Evolutionary conservation across 2,888 invertebrate species (phyloP), one percentile per base, ranked within the genome.

Genomic region (Dichetophora obliterata): DNA sequence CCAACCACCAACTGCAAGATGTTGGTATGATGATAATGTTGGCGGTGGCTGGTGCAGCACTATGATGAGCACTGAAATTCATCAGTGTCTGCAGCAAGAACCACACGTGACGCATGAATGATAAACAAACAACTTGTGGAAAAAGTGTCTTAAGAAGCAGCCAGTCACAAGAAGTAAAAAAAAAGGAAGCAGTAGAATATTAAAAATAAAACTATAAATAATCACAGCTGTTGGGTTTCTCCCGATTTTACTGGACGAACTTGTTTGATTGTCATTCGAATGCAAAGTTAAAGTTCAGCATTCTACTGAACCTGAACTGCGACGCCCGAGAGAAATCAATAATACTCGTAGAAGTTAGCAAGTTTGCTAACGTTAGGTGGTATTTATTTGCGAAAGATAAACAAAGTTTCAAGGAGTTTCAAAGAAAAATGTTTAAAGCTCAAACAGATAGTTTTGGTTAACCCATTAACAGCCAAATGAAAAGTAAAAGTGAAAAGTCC

Each of bases 71-170:
- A n/a, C 11, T 31, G 63, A 52, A 48, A 43, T 50, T 31, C 54
- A 69, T 69, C 69, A 52, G 69, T 34, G 69, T 24, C 27, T n/a
- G 19, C 24, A 27, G n/a, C 24, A 50, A 57, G 31, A 31, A 72
- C 27, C 72, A 61, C 61, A 72, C 72, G 72, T 72, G 72, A 72
- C 61, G 72, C 72, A 72, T 72, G 72, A 72, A 24, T 72, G 72
- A 61, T 61, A 61, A 72, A 72, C 61, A 72, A 61, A 59, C 72
- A 72, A 69, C 52, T 52, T 27, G 69, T 27, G 31, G 24, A n/a
- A 19, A 22, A 31, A 27, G 31, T 27, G 31, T 27, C 24, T n/a
- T n/a, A 63, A 31, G n/a, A 22, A 63, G n/a, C 16, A n/a, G 16
- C 14, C 24, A 63, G 63, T 5, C 6, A n/a, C 3, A 34, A 31